phyloP scores from a whole-genome alignment of 2,888 invertebrate genomes.

The Volucella bombylans region DNA sequence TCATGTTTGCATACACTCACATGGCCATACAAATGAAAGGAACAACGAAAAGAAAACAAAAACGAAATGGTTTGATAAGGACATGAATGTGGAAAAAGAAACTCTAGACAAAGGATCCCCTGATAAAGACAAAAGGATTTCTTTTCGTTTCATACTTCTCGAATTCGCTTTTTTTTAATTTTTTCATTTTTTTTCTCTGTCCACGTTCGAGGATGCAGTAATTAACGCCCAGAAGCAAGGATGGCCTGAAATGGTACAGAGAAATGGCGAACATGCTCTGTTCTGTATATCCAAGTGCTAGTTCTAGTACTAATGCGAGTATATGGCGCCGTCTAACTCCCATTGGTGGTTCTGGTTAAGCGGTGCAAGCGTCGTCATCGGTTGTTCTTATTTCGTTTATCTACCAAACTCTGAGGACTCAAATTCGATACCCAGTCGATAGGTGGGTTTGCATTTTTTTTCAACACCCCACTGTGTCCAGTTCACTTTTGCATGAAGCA shows the following conservation, averaged over 20 bases:
- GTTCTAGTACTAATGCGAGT: background rate
- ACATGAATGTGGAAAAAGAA: conserved; percentile 64
- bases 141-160: conserved; percentile 46
- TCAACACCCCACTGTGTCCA: conserved; percentile 11
- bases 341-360: conserved; percentile 67
- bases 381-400: conserved; percentile 25
- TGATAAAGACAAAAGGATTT: conserved; percentile 62
- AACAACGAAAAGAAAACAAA: conserved; percentile 9
- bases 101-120: conserved; percentile 60
- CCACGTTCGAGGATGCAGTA: conserved; percentile 67
- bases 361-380: conserved; percentile 59
- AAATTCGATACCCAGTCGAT: conserved; percentile 71
- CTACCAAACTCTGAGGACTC: conserved; percentile 20
- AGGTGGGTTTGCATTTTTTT: conserved; percentile 54
- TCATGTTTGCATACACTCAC: conserved; percentile 66
- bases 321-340: conserved; percentile 60
- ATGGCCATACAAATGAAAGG: conserved; percentile 10
- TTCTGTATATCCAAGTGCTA: conserved; percentile 20
- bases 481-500: conserved; percentile 64
- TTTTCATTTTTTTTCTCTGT: background rate
- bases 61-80: conserved; percentile 56
- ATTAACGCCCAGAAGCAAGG: conserved; percentile 73
- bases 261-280: conserved; percentile 61
- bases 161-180: background rate
- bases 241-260: conserved; percentile 66